Base-by-base conservation (phyloP, 2,888 invertebrate genomes). In the Corbicula japonica region DNA sequence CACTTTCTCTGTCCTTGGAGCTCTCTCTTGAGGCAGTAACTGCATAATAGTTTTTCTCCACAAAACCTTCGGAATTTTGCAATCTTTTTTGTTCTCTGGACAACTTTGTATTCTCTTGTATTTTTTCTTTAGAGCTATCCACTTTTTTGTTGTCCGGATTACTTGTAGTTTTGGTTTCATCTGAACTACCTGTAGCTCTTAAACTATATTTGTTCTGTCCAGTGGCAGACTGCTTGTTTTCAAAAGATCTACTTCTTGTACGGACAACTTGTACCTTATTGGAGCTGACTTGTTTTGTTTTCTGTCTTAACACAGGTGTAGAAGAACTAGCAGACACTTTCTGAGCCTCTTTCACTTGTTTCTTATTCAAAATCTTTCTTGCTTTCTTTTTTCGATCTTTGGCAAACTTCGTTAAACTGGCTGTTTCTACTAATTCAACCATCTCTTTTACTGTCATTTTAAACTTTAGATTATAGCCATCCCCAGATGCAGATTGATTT, bases 401-500 rank as follows among this genome's bases (percentile, higher is more conserved):
- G 10, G 81, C 81, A 78, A 82, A 82, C 35, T 82, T 82, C 21
- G 69, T 75, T 10, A 82, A 54, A 34, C 72, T 78, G 5, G 81
- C 78, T 34, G 58, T 70, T 46, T 78, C 81, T 0, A 82, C 81
- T 5, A 82, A 63, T 46, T 82, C 77, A 52, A 75, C 81, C 81
- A 82, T 82, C 46, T 82, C 81, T 60, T 78, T 70, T 6, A 78
- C 81, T 32, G 81, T 75, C 81, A 82, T 82, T 69, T 72, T 82
- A 44, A 74, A 79, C 46, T 79, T 79, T 35, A 38, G 50, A n/a
- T 70, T 74, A 32, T 74, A 79, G 21, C 78, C 73, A 61, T 79
- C 78, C 21, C 21, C 41, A n/a, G 73, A 73, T 34, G 56, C 71
- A 8, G 76, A 76, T 21, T 41, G 58, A n/a, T 68, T 15, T 8